Base-by-base conservation (phyloP, 2,113 vertebrate species). In the Enhydra lutris region DNA sequence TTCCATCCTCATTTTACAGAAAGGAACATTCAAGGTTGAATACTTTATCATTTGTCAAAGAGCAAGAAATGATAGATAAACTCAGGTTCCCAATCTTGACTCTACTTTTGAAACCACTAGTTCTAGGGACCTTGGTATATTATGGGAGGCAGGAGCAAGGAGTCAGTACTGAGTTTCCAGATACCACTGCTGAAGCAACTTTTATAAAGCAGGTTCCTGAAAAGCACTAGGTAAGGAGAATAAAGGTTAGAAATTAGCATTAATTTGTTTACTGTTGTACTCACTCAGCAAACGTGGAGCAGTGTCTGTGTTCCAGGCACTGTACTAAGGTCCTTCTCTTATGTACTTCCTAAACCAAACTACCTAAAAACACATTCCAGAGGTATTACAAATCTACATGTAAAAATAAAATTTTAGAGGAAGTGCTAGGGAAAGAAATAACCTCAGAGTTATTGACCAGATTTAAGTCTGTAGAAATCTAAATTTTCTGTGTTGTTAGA, bases 1-100 rank as follows among this genome's bases (percentile, higher is more conserved):
- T 96, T 91, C 12, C n/a, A 24, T 39, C 59, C 15, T 89, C 61
- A 74, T 91, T 98, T 95, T 92, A 76, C 12, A 94, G 87, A 89
- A 94, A 89, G 21, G 42, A 80, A n/a, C 85, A 86, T 74, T 92
- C 79, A 63, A 69, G 23, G 31, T 74, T 79, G 65, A 91, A 79
- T 91, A 42, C 29, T 73, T 47, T 42, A 50, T 74, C 11, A 65
- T 94, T 31, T 95, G 3, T 55, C 61, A 95, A 92, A 74, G 55
- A 88, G 31, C 39, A 86, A 50, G 42, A 59, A 84, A 24, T 47
- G 29, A 55, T 61, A 87, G 65, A 15, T 42, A 73, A 76, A 71
- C 24, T 84, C 42, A 61, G 47, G 61, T 24, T 91, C 67, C 11
- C 20, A 86, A 11, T 65, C 65, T 73, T 69, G 42, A 61, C 36